These are phyloP conservation scores for Idris sp. DNA, from an alignment of 1,140 invertebrate genomes.

Conservation along the genomic window DNA sequence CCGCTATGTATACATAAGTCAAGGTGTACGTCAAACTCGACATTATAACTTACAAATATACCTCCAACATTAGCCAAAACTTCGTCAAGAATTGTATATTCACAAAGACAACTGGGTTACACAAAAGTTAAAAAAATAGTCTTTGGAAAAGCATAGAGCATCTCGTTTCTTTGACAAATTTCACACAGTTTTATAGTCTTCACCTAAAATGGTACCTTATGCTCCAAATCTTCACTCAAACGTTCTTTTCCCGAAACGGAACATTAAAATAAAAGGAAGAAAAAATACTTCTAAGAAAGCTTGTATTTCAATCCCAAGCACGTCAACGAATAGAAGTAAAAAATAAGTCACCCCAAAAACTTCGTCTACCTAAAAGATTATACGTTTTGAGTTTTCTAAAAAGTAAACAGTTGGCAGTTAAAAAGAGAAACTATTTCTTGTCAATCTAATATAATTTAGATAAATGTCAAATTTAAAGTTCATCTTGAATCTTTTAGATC, in stretches of 20 bases:
- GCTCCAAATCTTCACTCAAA: constrained; percentile 1
- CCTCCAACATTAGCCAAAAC: constrained; percentile 21
- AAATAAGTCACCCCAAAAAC: too few species aligned
- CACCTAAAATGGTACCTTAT: too few species aligned
- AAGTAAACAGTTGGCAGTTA: too few species aligned
- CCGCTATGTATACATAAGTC: constrained; percentile 1
- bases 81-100: constrained; percentile 23
- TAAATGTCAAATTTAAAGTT: too few species aligned
- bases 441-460: too few species aligned
- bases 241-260: neutral
- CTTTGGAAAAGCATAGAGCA: constrained; percentile 8
- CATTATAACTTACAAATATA: constrained; percentile 22
- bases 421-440: too few species aligned
- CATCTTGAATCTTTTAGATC: too few species aligned
- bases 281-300: constrained; percentile 1
- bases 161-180: constrained; percentile 9
- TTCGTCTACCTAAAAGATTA: too few species aligned
- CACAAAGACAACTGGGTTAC: constrained; percentile 21
- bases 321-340: too few species aligned
- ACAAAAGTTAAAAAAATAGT: constrained; percentile 5
- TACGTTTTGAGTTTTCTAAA: too few species aligned
- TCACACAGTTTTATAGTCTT: neutral
- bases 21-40: constrained; percentile 12
- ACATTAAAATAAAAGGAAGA: too few species aligned
- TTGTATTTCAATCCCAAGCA: too few species aligned